Evolutionary conservation across 2,113 vertebrate genomes (phyloP).

Genomic region (Microtus pennsylvanicus): DNA sequence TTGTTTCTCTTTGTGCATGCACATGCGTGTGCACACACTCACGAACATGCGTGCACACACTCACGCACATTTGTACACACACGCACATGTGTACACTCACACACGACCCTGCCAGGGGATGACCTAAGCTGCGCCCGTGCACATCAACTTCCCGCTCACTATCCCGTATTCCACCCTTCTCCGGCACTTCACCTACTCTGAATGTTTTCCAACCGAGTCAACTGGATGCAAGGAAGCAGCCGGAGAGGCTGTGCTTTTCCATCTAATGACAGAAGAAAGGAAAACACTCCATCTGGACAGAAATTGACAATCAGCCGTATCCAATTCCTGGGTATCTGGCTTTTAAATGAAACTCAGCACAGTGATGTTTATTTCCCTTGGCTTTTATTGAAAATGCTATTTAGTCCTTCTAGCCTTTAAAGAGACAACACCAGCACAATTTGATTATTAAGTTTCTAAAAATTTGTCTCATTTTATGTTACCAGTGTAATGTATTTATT

Average conservation of each 20-base stretch:
- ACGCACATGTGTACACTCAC: too few species aligned
- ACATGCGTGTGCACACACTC: too few species aligned
- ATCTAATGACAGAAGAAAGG: slow-evolving; percentile 53
- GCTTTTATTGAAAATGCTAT: slow-evolving; percentile 53
- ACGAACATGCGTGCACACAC: too few species aligned
- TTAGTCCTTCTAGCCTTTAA: slow-evolving; percentile 58
- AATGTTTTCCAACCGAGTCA: slow-evolving; percentile 49
- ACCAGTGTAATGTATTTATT: not conserved
- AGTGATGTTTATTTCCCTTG: slow-evolving; percentile 55
- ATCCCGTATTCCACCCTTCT: not conserved
- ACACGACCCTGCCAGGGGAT: not conserved
- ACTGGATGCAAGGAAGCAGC: slow-evolving; percentile 32
- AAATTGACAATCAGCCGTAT: slow-evolving; percentile 73
- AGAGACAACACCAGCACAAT: slow-evolving; percentile 5
- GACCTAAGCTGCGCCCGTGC: not conserved
- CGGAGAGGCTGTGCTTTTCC: slow-evolving; percentile 56
- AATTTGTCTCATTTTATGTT: slow-evolving; percentile 33
- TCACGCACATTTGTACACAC: not conserved
- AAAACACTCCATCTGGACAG: slow-evolving; percentile 68
- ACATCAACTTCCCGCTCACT: slow-evolving; percentile 31
- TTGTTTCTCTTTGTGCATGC: not conserved
- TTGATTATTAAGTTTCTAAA: slow-evolving; percentile 49
- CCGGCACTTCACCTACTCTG: slow-evolving; percentile 19
- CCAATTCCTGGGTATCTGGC: slow-evolving; percentile 72
- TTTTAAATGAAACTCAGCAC: slow-evolving; percentile 67